Evolutionary conservation across 2,888 invertebrate species (phyloP).

Genomic region (Epicampocera succincta): DNA sequence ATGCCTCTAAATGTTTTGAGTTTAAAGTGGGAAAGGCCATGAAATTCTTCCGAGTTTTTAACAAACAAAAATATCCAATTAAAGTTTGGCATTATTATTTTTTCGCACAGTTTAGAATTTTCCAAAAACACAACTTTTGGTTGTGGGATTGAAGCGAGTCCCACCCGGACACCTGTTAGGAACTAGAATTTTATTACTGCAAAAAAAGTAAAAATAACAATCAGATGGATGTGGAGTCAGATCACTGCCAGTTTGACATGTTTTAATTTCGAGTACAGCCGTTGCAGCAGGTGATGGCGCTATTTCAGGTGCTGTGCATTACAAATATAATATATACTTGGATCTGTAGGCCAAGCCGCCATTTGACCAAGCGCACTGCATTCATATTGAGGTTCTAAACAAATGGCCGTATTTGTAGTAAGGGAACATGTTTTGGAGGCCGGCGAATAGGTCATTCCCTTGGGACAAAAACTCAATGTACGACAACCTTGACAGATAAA

Average conservation of each 20-base stretch:
- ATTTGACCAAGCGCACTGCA: slow-evolving; percentile 74
- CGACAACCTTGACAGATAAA: slow-evolving; percentile 75
- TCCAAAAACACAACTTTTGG: slow-evolving; percentile 65
- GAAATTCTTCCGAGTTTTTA: too few species aligned
- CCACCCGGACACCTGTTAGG: slow-evolving; percentile 65
- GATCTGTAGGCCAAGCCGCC: slow-evolving; percentile 74
- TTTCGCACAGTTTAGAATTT: slow-evolving; percentile 43
- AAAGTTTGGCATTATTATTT: neutral
- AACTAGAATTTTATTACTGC: slow-evolving; percentile 55
- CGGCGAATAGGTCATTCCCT: slow-evolving; percentile 74
- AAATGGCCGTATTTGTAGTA: slow-evolving; percentile 71
- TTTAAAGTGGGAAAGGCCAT: too few species aligned
- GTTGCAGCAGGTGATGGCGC: neutral
- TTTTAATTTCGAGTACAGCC: slow-evolving; percentile 18
- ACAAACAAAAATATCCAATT: too few species aligned
- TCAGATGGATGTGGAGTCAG: slow-evolving; percentile 42
- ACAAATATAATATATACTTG: slow-evolving; percentile 76
- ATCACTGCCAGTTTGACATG: slow-evolving; percentile 34
- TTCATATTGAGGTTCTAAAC: slow-evolving; percentile 73
- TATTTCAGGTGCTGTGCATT: slow-evolving; percentile 50
- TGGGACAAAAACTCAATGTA: slow-evolving; percentile 74
- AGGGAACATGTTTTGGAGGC: slow-evolving; percentile 72
- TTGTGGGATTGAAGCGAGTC: slow-evolving; percentile 67
- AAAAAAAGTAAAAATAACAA: slow-evolving; percentile 62
- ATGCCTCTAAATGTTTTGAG: too few species aligned